Evolutionary conservation across 2,888 invertebrate genomes (phyloP), one percentile per base, ranked within the genome.

Genomic region (Tinea trinotella): DNA sequence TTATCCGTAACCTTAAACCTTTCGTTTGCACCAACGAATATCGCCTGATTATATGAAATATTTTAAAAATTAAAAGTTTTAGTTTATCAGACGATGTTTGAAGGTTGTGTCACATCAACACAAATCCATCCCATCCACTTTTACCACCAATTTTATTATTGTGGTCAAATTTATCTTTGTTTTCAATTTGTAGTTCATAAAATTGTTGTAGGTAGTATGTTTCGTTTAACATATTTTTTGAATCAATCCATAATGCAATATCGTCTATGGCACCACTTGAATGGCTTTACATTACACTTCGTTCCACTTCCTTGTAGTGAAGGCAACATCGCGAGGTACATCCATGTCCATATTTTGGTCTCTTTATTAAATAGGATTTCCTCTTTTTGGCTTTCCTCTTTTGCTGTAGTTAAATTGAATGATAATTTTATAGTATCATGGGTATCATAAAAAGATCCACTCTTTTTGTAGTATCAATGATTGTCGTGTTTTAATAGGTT

Each of bases 261-360:
- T 52, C 35, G 13, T 22, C 76, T 73, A 69, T 78, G 82, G 84
- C 85, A 84, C 85, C 81, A 79, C 64, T 53, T 81, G 84, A 77
- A 85, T 85, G 85, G 84, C 84, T 84, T 54, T 83, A 72, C 80
- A 78, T 76, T 72, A 82, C 73, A 79, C 71, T 70, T 77, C 71
- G 76, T 76, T 68, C 74, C 73, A 71, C 72, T 68, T 24, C 24
- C 22, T 50, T 15, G 10, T 50, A 24, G 22, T 50, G 24, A 48
- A 48, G 50, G 24, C 76, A 66, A 75, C 67, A 69, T 71, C 71
- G 68, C 57, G 59, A 65, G 66, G 64, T 64, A 66, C 67, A 68
- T 63, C 75, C 74, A 78, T 77, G 66, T 64, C 67, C 71, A 72
- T 74, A 62, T 71, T 75, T 78, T 76, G 79, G 76, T 74, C 74